A percentile compares a stretch with the other conserved stretches of the same genome.
Evolutionary conservation across 1,140 invertebrate genomes (phyloP).

Genomic region (Daktulosphaira vitifoliae): DNA sequence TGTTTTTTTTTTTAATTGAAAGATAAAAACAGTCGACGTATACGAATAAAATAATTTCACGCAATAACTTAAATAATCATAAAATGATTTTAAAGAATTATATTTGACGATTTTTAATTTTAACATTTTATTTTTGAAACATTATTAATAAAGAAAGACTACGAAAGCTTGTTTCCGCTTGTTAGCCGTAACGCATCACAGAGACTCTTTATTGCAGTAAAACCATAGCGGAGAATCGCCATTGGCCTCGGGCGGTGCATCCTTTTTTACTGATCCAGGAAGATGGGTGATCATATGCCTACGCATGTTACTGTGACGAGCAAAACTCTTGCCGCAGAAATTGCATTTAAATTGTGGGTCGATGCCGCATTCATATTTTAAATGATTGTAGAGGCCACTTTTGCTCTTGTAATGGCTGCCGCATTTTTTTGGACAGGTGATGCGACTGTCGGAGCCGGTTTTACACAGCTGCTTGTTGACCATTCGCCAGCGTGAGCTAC

Average conservation of each 20-base stretch:
- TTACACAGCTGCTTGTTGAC: slow-evolving; percentile 18
- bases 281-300: slow-evolving; percentile 41
- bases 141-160: too few species aligned
- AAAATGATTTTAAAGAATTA: too few species aligned
- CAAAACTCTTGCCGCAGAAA: slow-evolving; percentile 52
- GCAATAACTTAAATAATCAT: too few species aligned
- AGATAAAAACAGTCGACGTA: too few species aligned
- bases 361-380: slow-evolving; percentile 38
- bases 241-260: not conserved
- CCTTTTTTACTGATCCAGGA: slow-evolving; percentile 21
- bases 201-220: not conserved
- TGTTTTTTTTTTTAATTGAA: too few species aligned
- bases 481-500: slow-evolving; percentile 23
- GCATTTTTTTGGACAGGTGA: slow-evolving; percentile 41
- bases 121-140: too few species aligned
- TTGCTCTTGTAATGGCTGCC: slow-evolving; percentile 42
- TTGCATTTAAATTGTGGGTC: slow-evolving; percentile 58
- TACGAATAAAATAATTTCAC: too few species aligned
- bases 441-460: slow-evolving; percentile 6
- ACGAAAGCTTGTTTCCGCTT: too few species aligned
- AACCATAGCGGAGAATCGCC: slow-evolving; percentile 12
- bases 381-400: slow-evolving; percentile 37
- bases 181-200: too few species aligned
- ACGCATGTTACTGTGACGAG: slow-evolving; percentile 46
- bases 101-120: too few species aligned